Base-by-base conservation (phyloP, 2,888 invertebrate genomes). In the Eilema sororculum region DNA sequence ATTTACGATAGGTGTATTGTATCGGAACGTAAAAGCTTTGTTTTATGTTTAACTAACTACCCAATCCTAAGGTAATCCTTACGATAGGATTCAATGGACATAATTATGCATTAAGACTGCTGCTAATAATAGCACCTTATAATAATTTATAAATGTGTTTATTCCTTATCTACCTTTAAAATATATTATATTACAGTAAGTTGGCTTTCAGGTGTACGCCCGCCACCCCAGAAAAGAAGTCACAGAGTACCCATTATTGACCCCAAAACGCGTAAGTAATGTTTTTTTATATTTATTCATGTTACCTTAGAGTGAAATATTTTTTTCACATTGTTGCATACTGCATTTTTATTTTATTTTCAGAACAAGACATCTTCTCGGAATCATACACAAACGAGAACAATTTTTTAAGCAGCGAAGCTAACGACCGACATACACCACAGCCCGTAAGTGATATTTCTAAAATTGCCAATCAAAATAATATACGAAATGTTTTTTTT, bases 321-420 rank as follows among this genome's bases (percentile, higher is more conserved):
- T 24, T 24, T 25, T 24, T 16, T 58, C 24, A 13, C 4, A 57
- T 57, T 58, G 57, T 25, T 24, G 13, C 25, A 25, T 58, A 58
- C 57, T 58, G 22, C 25, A 58, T 58, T 58, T 58, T 24, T 25
- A 57, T 6, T 57, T 13, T 16, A 24, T 22, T 65, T 92, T 60
- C 92, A 95, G 95, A 95, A 74, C 95, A 95, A 91, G 95, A 96
- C 76, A 93, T 96, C 71, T 92, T 96, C 67, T 91, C 91, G 52
- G 95, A 95, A 77, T 87, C 92, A 78, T 91, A 90, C 83, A 85
- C 90, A 78, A 92, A 90, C 81, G 95, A 95, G 80, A 77, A 68
- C 61, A 92, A 87, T 87, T 89, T 90, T 81, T 82, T 91, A 78
- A 92, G 91, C 84, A 93, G 91, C 73, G 95, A 96, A 76, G 89